Evolutionary conservation across 2,888 invertebrate species (phyloP).

Genomic region (Malacosoma neustria): DNA sequence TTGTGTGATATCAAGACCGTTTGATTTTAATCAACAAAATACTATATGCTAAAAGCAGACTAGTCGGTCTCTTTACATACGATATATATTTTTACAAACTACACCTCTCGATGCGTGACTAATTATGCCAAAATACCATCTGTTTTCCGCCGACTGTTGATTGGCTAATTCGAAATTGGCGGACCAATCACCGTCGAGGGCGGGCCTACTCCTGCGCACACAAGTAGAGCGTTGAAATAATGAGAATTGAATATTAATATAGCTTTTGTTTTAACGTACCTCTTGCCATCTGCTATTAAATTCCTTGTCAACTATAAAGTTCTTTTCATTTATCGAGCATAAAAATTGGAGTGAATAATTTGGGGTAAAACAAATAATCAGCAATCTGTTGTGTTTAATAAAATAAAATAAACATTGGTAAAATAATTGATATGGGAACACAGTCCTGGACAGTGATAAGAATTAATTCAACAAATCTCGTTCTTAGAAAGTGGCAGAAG

Average conservation of each 20-base stretch:
- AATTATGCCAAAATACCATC: conserved; percentile 67
- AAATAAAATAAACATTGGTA: too few relatives aligned
- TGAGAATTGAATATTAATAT: conserved; percentile 42
- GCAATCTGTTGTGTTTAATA: too few relatives aligned
- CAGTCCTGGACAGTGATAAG: too few relatives aligned
- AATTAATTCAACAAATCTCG: too few relatives aligned
- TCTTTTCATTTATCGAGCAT: not conserved
- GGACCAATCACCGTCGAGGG: conserved; percentile 56
- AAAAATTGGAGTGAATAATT: not conserved
- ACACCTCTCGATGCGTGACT: conserved; percentile 47
- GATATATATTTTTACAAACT: conserved; percentile 2
- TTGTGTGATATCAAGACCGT: too few relatives aligned
- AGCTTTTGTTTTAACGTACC: not conserved
- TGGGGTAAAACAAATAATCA: not conserved
- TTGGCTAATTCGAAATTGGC: conserved; percentile 54
- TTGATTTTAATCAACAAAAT: too few relatives aligned
- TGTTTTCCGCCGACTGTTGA: conserved; percentile 37
- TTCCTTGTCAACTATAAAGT: not conserved
- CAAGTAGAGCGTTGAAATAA: conserved; percentile 19
- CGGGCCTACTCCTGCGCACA: conserved; percentile 62
- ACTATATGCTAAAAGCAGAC: too few relatives aligned
- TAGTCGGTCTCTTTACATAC: too few relatives aligned
- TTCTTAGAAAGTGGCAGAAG: too few relatives aligned
- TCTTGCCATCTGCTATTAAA: not conserved
- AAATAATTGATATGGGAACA: too few relatives aligned